Base-by-base conservation (phyloP, 2,797 vertebrate species). In the Tarsius wallacei region DNA sequence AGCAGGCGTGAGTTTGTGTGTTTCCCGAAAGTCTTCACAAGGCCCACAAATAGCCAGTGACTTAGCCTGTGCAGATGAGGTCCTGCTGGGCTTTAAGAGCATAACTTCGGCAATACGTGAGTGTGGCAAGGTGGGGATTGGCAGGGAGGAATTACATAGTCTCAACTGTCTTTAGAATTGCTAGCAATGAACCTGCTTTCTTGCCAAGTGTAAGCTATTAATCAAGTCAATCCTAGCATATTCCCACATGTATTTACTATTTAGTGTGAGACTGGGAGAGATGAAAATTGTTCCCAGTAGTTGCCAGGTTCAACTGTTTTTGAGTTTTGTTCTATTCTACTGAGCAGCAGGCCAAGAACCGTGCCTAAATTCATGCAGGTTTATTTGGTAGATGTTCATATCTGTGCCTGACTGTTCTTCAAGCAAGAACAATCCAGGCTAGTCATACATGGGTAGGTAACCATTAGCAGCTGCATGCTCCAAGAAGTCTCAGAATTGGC, bases 91-190 rank as follows among this genome's bases (percentile, higher is more conserved):
- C 33, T 63, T 92, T 63, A 21, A 14, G 61, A 77, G 59, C 6
- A 9, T 59, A 9, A 31, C 12, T 14, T 3, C 10, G 61, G 36
- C 15, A 11, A 6, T 36, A 1, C 36, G 7, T 55, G 22, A 64
- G 17, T 31, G 61, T 59, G 63, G 3, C 21, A 88, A 15, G 42
- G 31, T 97, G 2, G 59, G 9, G 12, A 51, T 64, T 61, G 47
- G 8, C 12, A 5, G 11, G 36, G 26, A 86, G 74, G 22, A 68
- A 70, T 85, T 74, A 2, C 22, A 6, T 84, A 22, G 36, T 93
- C 42, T 59, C 31, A 95, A 66, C 22, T 90, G 42, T 53, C 70
- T 92, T 80, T 55, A 82, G 47, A 87, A 85, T 89, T 87, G 61
- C 53, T 91, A 78, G 2, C 6, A 2, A 22, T 66, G 33, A 84